Evolutionary conservation across 2,113 vertebrate genomes (phyloP), one percentile per base, ranked within the genome.

Genomic region (Phocoena phocoena): DNA sequence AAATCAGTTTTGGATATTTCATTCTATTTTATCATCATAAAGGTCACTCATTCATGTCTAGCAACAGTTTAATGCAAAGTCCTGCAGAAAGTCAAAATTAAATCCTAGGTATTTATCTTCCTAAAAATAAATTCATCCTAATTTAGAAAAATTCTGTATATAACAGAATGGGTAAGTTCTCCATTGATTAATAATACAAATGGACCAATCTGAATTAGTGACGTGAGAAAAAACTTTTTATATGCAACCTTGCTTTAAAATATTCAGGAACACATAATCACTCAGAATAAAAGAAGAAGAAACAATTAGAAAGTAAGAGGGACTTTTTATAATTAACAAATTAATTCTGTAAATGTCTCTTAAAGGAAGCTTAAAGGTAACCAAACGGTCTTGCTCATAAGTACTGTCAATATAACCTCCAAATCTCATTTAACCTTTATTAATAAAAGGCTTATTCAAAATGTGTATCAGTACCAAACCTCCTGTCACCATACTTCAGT

Each of bases 251-350:
- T 77, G 74, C 93, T 6, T 47, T 26, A 76, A 50, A 53, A 53
- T 47, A 88, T 65, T 70, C 26, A 47, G n/a, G 33, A 83, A 86
- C 31, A 79, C 41, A 84, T 53, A 77, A 96, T 80, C 90, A 68
- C 50, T 88, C 67, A 85, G 60, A 74, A 95, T 63, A 88, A 80
- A 33, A 68, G 8, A 38, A 68, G 6, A 47, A 82, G n/a, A 84
- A 44, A 81, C 60, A 68, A 82, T 67, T 95, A 44, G 80, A 65
- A 71, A 81, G 47, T 36, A 89, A 92, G 53, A 85, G 33, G 3
- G 92, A 67, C 76, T 92, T 68, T 58, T 58, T 65, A 77, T 55
- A 96, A 92, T 87, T 83, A 71, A 88, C 67, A 92, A 94, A 67
- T 89, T 96, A 77, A 55, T 94, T 73, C 44, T 67, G 5, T 33